A percentile compares a stretch with the other conserved stretches of the same genome.
Conservation (phyloP, 2,797 vertebrate genomes). For the Tenualosa thibaudeaui region DNA sequence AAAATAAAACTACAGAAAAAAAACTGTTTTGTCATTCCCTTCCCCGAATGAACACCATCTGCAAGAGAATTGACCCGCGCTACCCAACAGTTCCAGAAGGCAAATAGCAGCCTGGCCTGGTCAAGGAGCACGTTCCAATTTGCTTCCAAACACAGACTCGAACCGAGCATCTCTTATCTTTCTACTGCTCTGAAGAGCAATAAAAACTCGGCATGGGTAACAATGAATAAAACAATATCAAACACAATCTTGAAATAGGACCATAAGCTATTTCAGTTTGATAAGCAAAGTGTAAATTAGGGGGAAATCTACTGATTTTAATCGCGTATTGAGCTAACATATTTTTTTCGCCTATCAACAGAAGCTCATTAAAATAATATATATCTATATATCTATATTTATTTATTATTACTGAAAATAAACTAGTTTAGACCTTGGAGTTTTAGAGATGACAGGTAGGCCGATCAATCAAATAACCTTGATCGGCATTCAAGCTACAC, state of each 20-base stretch:
- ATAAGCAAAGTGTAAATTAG: not conserved
- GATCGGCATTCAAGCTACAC: not conserved
- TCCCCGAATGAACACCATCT: not conserved
- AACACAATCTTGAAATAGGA: not conserved
- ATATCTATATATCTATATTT: too few relatives aligned
- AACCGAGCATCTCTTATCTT: not conserved
- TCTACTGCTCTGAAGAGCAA: not conserved
- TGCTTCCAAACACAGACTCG: not conserved
- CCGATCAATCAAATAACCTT: not conserved
- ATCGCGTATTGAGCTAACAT: not conserved
- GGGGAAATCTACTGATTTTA: not conserved
- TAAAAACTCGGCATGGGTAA: not conserved
- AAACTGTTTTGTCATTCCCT: not conserved
- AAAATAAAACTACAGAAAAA: not conserved
- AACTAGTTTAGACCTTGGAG: not conserved
- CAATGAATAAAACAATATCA: not conserved
- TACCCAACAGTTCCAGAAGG: not conserved
- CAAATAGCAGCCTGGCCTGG: conserved; percentile 6
- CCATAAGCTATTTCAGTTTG: not conserved
- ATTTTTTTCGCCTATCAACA: not conserved
- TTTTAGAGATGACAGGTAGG: not conserved
- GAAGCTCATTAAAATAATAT: not conserved
- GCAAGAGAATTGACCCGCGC: conserved; percentile 1
- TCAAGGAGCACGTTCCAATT: not conserved
- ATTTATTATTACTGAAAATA: too few relatives aligned